Evolutionary conservation across 2,113 vertebrate species (phyloP).

Genomic region (Capra hircus): DNA sequence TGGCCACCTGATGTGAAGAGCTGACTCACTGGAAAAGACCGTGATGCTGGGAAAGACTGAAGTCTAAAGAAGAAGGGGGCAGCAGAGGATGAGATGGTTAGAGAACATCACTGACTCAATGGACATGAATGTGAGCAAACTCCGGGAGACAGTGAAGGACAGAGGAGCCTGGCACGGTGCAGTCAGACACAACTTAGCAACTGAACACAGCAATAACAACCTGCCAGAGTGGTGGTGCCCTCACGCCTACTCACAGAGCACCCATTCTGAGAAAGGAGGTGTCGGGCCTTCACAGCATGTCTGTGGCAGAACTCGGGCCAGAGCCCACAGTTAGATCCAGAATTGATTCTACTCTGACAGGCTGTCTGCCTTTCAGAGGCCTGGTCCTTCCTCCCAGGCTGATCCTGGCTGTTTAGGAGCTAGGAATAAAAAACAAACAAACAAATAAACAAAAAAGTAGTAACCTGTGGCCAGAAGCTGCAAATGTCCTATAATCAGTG

Average conservation of each 20-base stretch:
- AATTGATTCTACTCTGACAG: not conserved
- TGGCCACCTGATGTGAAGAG: not conserved
- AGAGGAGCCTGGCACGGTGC: not conserved
- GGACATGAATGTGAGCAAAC: not conserved
- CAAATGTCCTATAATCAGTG: not conserved
- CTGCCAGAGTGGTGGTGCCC: not conserved
- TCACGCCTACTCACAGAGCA: not conserved
- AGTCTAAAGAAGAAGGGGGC: not conserved
- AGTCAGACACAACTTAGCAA: not conserved
- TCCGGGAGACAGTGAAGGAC: not conserved
- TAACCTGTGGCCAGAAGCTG: not conserved
- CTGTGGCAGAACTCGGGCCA: not conserved
- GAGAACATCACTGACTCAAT: not conserved
- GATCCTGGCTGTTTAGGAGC: not conserved
- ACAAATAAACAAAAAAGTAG: not conserved
- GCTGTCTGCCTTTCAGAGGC: not conserved
- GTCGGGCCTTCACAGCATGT: not conserved
- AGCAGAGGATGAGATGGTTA: not conserved
- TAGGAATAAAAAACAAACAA: too few species aligned
- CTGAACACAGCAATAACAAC: not conserved
- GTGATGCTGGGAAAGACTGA: not conserved
- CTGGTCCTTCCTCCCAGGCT: not conserved
- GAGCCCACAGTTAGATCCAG: not conserved
- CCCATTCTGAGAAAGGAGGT: accelerated
- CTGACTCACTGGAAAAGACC: not conserved